Base-by-base conservation (phyloP, 2,797 vertebrate species). In the Craterocephalus amniculus region DNA sequence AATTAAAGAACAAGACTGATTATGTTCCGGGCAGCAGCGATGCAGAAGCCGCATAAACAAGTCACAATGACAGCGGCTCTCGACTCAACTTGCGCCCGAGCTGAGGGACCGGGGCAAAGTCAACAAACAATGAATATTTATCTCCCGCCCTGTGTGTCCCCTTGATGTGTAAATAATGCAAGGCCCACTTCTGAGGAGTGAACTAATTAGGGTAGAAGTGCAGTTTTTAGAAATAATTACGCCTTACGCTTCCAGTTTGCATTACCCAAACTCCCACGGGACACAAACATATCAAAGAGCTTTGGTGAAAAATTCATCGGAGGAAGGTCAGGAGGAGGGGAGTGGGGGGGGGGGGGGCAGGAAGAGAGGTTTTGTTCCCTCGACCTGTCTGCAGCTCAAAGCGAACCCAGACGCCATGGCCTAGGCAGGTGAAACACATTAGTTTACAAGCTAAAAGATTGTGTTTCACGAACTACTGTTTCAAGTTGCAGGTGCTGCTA, bases 131-230 rank as follows among this genome's bases (percentile, higher is more conserved):
- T 92, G 90, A 95, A 94, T 94, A 94, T 95, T 95, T 89, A 94
- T 93, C 67, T 86, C 74, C 64, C 69, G 55, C 80, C 87, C 87
- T 27, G 77, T 68, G 76, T 81, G 88, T 90, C 83, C 76, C 86
- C 92, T 93, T 94, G 93, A 94, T 92, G 91, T 95, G 92, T 93
- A 94, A 95, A 95, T 94, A 93, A 92, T 90, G 88, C 92, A 88
- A 69, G 77, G 84, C 88, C 87, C 89, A 90, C 88, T 93, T 91
- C 87, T 87, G 77, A 87, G 78, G 81, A 89, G 86, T 58, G 76
- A 84, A 72, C 88, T 94, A 94, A 92, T 94, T 92, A 93, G 88
- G 83, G 73, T 43, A 87, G 89, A 91, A 90, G 83, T 85, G 79
- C 70, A 71, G 81, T 89, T 91, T 89, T 86, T 84, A 90, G 91